Conservation (phyloP, 64 coral and sea anemone species). For the Anthopleura sola region DNA sequence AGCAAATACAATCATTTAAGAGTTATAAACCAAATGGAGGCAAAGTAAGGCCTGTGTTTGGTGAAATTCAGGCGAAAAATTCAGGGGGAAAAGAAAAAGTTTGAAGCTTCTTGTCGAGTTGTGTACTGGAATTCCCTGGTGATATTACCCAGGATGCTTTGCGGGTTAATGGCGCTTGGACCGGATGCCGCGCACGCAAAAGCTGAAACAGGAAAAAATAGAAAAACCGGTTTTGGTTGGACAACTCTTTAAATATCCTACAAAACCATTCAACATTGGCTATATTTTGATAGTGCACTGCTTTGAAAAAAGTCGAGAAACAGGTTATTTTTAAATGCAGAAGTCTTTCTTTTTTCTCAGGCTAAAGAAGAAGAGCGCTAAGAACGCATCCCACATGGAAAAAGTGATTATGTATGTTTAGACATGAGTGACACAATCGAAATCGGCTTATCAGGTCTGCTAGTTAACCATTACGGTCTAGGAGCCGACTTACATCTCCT, state of each 20-base stretch:
- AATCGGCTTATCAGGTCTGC: no score
- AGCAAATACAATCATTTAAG: neutral
- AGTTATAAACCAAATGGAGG: neutral
- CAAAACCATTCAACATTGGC: no score
- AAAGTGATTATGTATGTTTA: no score
- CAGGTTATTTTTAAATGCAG: no score
- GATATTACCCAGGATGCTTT: conserved; percentile 3
- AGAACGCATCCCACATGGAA: no score
- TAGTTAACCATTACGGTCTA: no score
- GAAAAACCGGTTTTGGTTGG: neutral
- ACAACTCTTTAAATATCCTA: no score
- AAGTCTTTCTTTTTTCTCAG: no score
- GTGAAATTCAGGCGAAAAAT: neutral
- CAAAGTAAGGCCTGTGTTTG: neutral
- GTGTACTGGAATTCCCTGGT: conserved; percentile 12
- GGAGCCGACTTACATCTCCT: no score
- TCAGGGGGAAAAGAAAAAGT: neutral
- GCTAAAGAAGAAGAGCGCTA: no score
- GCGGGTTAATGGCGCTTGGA: neutral
- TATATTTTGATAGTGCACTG: no score
- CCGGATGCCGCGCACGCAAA: neutral
- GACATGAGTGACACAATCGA: no score
- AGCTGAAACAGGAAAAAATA: neutral
- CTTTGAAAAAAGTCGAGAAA: neutral
- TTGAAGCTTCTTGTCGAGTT: neutral